Conservation (phyloP, 2,888 invertebrate genomes). For the Microplitis deprimator region DNA sequence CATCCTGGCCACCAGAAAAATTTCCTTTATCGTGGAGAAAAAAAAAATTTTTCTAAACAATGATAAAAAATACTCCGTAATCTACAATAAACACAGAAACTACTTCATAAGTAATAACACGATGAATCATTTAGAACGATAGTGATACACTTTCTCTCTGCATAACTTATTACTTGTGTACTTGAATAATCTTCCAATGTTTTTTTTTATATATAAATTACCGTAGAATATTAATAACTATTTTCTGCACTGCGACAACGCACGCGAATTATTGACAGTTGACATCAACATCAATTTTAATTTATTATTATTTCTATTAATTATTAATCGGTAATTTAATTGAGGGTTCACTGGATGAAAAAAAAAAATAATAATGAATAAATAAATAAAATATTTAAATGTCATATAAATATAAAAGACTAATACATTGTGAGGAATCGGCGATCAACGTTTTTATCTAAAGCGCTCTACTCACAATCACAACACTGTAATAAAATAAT, state of each 20-base stretch:
- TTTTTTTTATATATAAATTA: background rate
- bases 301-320: too few relatives aligned
- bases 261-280: background rate
- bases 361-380: background rate
- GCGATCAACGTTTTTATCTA: background rate
- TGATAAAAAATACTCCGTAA: background rate
- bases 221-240: background rate
- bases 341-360: background rate
- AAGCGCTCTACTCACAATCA: background rate
- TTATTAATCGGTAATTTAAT: background rate
- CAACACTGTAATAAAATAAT: background rate
- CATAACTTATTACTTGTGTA: background rate
- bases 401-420: background rate
- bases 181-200: background rate
- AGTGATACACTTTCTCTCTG: background rate
- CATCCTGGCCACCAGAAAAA: slow-evolving; percentile 51
- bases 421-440: background rate
- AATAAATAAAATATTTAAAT: background rate
- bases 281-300: background rate
- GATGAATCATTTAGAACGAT: background rate
- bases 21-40: background rate
- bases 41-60: background rate
- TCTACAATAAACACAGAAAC: background rate
- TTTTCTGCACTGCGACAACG: background rate
- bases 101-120: background rate